Percentiles rank a stretch among this genome's conserved stretches.
Conservation (phyloP, 2,888 invertebrate species). For the Philereme transversata region DNA sequence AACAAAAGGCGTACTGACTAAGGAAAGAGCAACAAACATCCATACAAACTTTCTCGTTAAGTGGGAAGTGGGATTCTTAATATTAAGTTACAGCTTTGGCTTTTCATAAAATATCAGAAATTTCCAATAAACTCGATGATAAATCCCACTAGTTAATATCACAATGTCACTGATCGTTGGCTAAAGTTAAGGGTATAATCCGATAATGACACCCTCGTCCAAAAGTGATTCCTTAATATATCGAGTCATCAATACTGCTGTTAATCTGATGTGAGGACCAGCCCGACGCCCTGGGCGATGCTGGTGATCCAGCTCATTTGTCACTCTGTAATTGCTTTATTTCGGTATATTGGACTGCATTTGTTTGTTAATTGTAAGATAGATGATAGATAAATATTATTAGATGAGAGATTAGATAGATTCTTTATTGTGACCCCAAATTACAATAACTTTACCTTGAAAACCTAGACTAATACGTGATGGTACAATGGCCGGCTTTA, state of each 20-base stretch:
- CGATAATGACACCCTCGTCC: conserved; percentile 14
- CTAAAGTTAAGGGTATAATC: conserved; percentile 25
- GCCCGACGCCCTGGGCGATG: background rate
- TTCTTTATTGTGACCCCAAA: no score
- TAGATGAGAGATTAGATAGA: no score
- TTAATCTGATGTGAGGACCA: conserved; percentile 23
- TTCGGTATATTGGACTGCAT: conserved; percentile 1
- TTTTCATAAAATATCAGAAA: no score
- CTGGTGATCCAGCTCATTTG: background rate
- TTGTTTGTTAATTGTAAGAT: background rate
- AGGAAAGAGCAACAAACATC: no score
- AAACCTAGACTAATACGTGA: no score
- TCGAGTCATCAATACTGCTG: conserved; percentile 24
- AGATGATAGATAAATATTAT: no score
- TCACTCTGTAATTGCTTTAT: conserved; percentile 2
- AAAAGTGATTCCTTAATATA: conserved; percentile 26
- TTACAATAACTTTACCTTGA: no score
- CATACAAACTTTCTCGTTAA: no score
- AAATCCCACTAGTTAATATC: conserved; percentile 9
- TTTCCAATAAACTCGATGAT: conserved; percentile 4
- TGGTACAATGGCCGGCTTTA: no score
- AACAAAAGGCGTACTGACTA: no score
- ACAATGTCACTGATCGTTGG: conserved; percentile 15
- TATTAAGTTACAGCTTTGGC: no score
- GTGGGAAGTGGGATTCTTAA: no score